phyloP scores from a whole-genome alignment of 2,113 vertebrate species.

The Calyptommatus sinebrachiatus region DNA sequence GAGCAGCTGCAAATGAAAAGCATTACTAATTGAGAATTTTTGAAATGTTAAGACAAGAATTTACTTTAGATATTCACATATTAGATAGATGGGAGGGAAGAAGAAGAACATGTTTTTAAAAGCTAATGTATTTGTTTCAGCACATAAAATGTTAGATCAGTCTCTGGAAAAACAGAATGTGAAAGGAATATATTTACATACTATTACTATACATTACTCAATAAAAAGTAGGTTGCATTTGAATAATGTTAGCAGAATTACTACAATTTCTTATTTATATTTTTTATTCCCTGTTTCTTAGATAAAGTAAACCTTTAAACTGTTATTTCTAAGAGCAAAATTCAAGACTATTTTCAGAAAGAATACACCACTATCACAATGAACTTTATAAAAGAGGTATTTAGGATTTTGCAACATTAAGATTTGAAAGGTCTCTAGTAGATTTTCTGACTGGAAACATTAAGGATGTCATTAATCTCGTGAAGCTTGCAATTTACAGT shows the following conservation, averaged over 20 bases:
- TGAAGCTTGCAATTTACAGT: background rate
- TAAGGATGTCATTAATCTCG: background rate
- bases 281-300: slow-evolving; percentile 61
- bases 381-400: slow-evolving; percentile 57
- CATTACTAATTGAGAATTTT: background rate
- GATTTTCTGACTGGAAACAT: background rate
- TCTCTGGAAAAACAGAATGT: background rate
- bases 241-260: slow-evolving; percentile 50
- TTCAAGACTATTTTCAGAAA: slow-evolving; percentile 47
- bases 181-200: slow-evolving; percentile 3
- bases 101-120: background rate
- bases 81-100: too few relatives aligned
- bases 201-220: slow-evolving; percentile 15
- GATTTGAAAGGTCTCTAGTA: slow-evolving; percentile 43
- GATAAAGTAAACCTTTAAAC: slow-evolving; percentile 56
- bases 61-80: background rate
- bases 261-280: slow-evolving; percentile 46
- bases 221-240: slow-evolving; percentile 43
- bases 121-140: background rate
- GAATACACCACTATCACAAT: slow-evolving; percentile 48
- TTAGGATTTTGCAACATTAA: slow-evolving; percentile 55
- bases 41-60: background rate
- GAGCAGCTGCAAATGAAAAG: too few relatives aligned
- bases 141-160: background rate
- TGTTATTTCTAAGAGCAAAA: slow-evolving; percentile 38